Evolutionary conservation across 2,113 vertebrate genomes (phyloP), one percentile per base, ranked within the genome.

Genomic region (Trichechus manatus): DNA sequence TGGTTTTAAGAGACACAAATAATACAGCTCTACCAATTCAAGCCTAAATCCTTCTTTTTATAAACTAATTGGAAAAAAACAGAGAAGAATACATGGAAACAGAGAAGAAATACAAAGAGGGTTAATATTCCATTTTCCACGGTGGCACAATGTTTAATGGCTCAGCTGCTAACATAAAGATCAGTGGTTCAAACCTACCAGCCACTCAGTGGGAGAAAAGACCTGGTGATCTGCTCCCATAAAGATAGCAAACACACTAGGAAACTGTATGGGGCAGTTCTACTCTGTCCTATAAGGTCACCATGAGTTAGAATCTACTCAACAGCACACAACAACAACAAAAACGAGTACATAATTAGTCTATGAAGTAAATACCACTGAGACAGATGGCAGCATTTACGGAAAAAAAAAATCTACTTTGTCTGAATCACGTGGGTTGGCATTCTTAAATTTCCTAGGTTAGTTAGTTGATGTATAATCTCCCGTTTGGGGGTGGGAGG

Each of bases 1-100:
- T 11, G 83, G 68, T 94, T 84, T 94, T 75, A 66, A 96, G 70
- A 91, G 7, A 89, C 2, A 4, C 53, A 86, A 87, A 53, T 56
- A 33, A 36, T 86, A 50, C 0, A 80, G 33, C 29, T 92, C 14
- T 86, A 66, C 5, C 64, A 14, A 59, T 31, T 93, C 33, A 66
- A 86, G 9, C 36, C n/a, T 64, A 83, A 86, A 83, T 89, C 1
- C 7, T 86, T 88, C 25, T 80, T 91, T 85, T 13, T 79, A 70
- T 56, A 61, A 87, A 20, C 17, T 63, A 89, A n/a, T 89, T 78
- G 56, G 47, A 27, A 87, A 75, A 63, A 86, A 78, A 87, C 4
- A 50, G 39, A 4, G 2, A 78, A 74, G 10, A 61, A 61, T 31
- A 79, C 70, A 39, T 74, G 2, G 44, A 53, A 94, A 22, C 25